These are phyloP conservation scores for Shargacucullia verbasci DNA, from an alignment of 2,888 invertebrate genomes.

Conservation along the genomic window DNA sequence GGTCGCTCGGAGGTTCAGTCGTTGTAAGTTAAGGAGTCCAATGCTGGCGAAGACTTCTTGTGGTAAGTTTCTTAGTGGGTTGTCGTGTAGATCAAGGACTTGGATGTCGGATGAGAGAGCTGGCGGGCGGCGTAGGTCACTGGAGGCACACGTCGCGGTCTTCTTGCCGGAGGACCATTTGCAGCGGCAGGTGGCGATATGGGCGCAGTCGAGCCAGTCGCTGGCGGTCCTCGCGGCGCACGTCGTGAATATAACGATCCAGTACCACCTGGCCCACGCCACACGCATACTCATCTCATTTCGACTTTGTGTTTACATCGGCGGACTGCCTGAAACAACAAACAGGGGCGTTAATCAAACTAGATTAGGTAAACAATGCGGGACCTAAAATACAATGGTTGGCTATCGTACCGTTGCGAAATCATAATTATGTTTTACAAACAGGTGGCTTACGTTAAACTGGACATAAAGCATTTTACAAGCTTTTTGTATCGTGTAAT, in stretches of 20 bases:
- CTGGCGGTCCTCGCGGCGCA: conserved; percentile 86
- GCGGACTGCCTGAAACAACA: conserved; percentile 86
- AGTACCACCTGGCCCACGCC: conserved; percentile 88
- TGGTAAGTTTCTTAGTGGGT: conserved; percentile 92
- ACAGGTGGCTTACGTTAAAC: conserved; percentile 65
- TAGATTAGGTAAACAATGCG: conserved; percentile 71
- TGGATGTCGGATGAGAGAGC: conserved; percentile 88
- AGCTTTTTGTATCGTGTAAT: conserved; percentile 60
- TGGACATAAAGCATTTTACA: conserved; percentile 59
- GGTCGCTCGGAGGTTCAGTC: conserved; percentile 93
- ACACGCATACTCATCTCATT: conserved; percentile 89
- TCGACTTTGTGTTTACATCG: conserved; percentile 85
- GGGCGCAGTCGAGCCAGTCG: conserved; percentile 97
- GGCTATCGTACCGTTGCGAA: conserved; percentile 49
- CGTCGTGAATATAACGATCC: conserved; percentile 86
- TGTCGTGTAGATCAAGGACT: conserved; percentile 94
- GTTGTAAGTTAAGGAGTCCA: conserved; percentile 95
- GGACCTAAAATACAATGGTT: conserved; percentile 60
- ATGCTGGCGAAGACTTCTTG: conserved; percentile 94
- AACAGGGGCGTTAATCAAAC: conserved; percentile 70
- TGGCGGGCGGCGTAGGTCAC: conserved; percentile 94
- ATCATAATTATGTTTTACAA: conserved; percentile 67
- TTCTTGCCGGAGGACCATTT: conserved; percentile 98
- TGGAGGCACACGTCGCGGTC: conserved; percentile 95
- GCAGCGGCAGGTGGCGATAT: conserved; percentile 95